Evolutionary conservation across 2,888 invertebrate species (phyloP).

Genomic region (Tetranychus truncatus): DNA sequence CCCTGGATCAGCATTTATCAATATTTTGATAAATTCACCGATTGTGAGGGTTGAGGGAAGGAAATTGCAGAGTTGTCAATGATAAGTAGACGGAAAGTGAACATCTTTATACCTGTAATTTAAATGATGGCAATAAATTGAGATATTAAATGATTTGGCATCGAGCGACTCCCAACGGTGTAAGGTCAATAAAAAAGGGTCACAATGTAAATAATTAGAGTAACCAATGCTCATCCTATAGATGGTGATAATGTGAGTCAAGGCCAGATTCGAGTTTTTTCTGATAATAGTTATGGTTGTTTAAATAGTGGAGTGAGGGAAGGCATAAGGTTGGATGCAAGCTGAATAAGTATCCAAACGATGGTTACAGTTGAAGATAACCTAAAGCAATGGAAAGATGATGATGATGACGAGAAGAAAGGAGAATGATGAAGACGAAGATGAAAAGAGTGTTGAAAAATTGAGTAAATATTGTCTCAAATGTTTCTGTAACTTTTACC

Average conservation of each 20-base stretch:
- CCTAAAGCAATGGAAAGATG: not conserved
- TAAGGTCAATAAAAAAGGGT: not conserved
- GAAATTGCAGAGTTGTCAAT: too few relatives aligned
- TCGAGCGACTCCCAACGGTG: not conserved
- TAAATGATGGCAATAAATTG: too few relatives aligned
- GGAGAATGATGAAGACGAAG: not conserved
- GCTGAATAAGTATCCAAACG: not conserved
- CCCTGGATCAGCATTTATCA: too few relatives aligned
- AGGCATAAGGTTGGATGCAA: not conserved
- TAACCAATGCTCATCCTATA: not conserved
- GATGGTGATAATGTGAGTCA: not conserved
- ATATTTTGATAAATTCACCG: too few relatives aligned
- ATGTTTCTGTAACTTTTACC: not conserved
- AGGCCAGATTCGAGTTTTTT: not conserved
- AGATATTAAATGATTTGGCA: too few relatives aligned
- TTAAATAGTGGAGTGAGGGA: not conserved
- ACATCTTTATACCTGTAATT: too few relatives aligned
- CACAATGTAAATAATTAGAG: not conserved
- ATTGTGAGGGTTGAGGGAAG: too few relatives aligned
- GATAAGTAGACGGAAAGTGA: too few relatives aligned
- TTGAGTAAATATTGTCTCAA: not conserved
- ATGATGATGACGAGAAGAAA: not conserved
- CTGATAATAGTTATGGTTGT: not conserved
- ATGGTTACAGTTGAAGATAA: not conserved
- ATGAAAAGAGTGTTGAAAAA: not conserved